Percentiles rank a stretch among this genome's conserved stretches.
phyloP scores from a whole-genome alignment of 2,797 vertebrate genomes.

The Trachurus trachurus region DNA sequence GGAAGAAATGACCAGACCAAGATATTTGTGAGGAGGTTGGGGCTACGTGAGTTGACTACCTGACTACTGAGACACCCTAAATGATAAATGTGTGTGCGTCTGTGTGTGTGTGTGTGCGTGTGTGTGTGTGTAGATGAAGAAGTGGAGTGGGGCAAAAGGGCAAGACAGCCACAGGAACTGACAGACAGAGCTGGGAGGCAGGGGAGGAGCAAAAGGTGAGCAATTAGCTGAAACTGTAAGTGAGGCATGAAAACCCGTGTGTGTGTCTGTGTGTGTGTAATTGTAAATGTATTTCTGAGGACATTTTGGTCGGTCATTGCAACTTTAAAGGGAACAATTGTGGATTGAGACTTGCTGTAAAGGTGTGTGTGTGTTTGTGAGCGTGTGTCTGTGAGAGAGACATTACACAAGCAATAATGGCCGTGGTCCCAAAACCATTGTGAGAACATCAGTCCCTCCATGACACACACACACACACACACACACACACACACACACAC shows the following conservation, averaged over 20 bases:
- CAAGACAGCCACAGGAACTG: neutral
- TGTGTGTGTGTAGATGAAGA: neutral
- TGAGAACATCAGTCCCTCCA: slow-evolving; percentile 30
- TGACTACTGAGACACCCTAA: slow-evolving; percentile 13
- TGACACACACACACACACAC: slow-evolving; percentile 22
- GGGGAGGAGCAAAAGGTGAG: slow-evolving; percentile 29
- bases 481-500: slow-evolving; percentile 3
- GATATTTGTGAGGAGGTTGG: slow-evolving; percentile 33
- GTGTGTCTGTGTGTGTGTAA: too few relatives aligned
- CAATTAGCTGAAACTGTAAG: slow-evolving; percentile 32
- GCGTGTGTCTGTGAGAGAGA: neutral
- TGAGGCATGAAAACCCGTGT: slow-evolving; percentile 17
- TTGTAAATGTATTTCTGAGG: too few relatives aligned
- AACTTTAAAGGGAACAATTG: too few relatives aligned
- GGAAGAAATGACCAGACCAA: slow-evolving; percentile 19
- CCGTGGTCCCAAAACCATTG: slow-evolving; percentile 11
- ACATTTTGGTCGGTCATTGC: too few relatives aligned
- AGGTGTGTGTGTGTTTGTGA: too few relatives aligned
- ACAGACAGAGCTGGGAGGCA: slow-evolving; percentile 5
- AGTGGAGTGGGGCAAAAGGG: neutral
- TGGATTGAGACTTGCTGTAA: too few relatives aligned
- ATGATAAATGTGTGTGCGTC: neutral
- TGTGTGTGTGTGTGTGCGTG: neutral
- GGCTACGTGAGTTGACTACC: slow-evolving; percentile 21
- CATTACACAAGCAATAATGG: slow-evolving; percentile 37